These are phyloP conservation scores for Acleris cristana DNA, from an alignment of 2,888 invertebrate species.

Conservation along the genomic window DNA sequence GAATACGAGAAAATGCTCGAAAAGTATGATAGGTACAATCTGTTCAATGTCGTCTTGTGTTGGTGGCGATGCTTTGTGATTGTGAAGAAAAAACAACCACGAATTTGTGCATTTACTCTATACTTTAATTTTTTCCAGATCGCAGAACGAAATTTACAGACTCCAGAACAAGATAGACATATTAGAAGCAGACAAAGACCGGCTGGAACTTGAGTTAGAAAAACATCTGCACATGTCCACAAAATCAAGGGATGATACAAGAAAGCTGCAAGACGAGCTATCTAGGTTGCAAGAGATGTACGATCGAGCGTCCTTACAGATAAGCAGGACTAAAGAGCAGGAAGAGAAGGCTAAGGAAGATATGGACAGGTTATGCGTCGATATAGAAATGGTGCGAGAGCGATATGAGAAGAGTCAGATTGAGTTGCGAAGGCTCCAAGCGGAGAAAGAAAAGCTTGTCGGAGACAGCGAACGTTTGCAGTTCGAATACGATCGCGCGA, in stretches of 20 bases:
- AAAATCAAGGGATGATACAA: constrained; percentile 92
- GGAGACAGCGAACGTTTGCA: constrained; percentile 93
- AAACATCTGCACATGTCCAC: constrained; percentile 91
- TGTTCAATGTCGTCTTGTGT: constrained; percentile 73
- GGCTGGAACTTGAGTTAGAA: constrained; percentile 93
- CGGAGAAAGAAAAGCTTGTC: constrained; percentile 93
- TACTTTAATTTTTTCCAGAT: constrained; percentile 80
- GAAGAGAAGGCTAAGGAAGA: constrained; percentile 96
- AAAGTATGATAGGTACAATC: constrained; percentile 92
- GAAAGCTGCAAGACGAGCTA: constrained; percentile 94
- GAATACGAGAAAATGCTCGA: constrained; percentile 96
- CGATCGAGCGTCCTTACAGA: constrained; percentile 92
- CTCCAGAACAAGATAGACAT: constrained; percentile 95
- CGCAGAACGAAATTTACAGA: constrained; percentile 94
- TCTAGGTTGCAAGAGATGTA: constrained; percentile 94
- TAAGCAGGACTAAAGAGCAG: constrained; percentile 93
- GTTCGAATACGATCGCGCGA: constrained; percentile 93
- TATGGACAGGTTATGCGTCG: constrained; percentile 89
- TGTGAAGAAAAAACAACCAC: constrained; percentile 38
- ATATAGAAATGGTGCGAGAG: constrained; percentile 94
- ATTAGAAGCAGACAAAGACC: constrained; percentile 93
- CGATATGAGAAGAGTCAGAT: constrained; percentile 94
- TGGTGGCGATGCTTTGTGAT: constrained; percentile 57
- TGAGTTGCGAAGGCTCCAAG: constrained; percentile 91
- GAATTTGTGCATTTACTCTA: not conserved